Base-by-base conservation (phyloP, 2,888 invertebrate genomes). In the Penaeus monodon region DNA sequence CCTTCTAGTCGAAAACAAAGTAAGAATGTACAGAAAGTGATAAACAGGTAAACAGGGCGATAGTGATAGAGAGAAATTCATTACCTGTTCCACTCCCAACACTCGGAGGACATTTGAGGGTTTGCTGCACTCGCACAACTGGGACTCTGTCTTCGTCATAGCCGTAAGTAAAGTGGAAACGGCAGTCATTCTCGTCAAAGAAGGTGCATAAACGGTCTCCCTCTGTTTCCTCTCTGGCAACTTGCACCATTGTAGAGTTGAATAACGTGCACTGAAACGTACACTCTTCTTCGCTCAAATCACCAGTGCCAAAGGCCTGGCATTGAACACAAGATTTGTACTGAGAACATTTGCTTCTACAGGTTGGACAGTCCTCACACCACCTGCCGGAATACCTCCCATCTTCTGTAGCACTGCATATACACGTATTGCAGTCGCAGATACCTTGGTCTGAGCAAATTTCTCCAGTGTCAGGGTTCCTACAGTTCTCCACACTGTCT, bases 291-390 rank as follows among this genome's bases (percentile, higher is more conserved):
- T 91, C 64, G 73, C 44, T 91, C 85, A 92, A 92, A 12, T 92
- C 92, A 0, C 98, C 98, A 57, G 96, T 96, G 90, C 95, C 93
- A 93, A 97, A 98, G 92, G 96, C 96, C 92, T 96, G 96, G 92
- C 99, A 99, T 92, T 98, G 95, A 24, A 99, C 98, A 92, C 99
- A 99, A 89, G 96, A 96, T 92, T 96, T 96, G 92, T 97, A 96
- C 92, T 98, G 97, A 81, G 95, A 95, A 92, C 99, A 99, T 88
- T 96, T 95, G 22, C 96, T 97, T 0, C 96, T 96, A 92, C 99
- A 99, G 0, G 97, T 97, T 2, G 98, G 97, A 91, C 99, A 99
- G 91, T 96, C 96, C 92, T 99, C 98, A 92, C 99, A 99, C 92
- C 95, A 97, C 91, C 95, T 94, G 66, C 99, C 99, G 1, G 96